Evolutionary conservation across 2,113 vertebrate genomes (phyloP).

Genomic region (Suncus etruscus): DNA sequence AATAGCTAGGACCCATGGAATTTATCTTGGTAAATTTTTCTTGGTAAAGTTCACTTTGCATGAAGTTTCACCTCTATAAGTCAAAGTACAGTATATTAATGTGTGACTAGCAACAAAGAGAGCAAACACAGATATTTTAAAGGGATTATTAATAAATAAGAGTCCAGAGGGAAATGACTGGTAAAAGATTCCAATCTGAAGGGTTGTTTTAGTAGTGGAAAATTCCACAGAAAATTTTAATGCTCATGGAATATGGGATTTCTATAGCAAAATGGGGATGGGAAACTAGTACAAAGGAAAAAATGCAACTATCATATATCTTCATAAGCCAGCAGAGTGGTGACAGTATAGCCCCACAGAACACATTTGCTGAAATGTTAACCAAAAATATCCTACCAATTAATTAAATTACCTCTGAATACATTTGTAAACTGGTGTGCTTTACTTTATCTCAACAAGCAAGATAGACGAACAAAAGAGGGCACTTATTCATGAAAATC

Average conservation of each 20-base stretch:
- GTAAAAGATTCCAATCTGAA: background rate
- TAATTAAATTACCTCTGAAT: conserved; percentile 65
- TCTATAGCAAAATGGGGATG: conserved; percentile 8
- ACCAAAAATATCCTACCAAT: conserved; percentile 62
- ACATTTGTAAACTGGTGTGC: conserved; percentile 41
- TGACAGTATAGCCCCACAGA: conserved; percentile 46
- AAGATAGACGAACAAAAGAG: conserved; percentile 36
- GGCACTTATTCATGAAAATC: conserved; percentile 52
- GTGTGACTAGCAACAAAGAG: background rate
- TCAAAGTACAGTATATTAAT: background rate
- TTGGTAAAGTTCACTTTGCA: background rate
- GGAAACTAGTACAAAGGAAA: background rate
- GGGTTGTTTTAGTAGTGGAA: background rate
- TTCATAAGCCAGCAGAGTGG: conserved; percentile 42
- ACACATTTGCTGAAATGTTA: conserved; percentile 45
- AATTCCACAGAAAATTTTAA: conserved; percentile 8
- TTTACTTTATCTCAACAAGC: conserved; percentile 48
- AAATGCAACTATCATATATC: conserved; percentile 19
- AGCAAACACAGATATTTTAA: background rate
- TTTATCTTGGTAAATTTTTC: background rate
- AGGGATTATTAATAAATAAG: conserved; percentile 14
- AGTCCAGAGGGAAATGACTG: conserved; percentile 12
- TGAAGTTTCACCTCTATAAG: background rate
- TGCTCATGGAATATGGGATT: background rate
- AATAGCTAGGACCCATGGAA: background rate